Percentiles rank a stretch among this genome's conserved stretches.
phyloP scores from a whole-genome alignment of 2,113 vertebrate genomes.

The Echinops telfairi region DNA sequence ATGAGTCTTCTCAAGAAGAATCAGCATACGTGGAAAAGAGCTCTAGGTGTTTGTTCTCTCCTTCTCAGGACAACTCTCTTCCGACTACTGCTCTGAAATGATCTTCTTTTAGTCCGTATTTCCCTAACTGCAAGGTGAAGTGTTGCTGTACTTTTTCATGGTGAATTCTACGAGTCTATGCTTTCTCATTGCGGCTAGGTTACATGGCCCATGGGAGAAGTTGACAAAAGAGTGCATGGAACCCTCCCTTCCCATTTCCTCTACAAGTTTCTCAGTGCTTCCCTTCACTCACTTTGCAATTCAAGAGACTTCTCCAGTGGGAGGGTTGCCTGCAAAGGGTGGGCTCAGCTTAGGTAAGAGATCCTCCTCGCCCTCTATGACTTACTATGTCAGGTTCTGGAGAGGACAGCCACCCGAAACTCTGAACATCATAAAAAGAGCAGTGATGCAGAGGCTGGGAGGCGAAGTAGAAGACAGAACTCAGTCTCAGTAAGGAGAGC shows the following conservation, averaged over 20 bases:
- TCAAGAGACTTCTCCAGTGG: background rate
- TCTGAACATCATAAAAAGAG: background rate
- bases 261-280: background rate
- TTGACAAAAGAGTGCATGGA: background rate
- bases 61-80: background rate
- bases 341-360: background rate
- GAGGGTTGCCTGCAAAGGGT: background rate
- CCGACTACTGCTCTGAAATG: background rate
- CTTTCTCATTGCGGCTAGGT: background rate
- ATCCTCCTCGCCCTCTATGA: background rate
- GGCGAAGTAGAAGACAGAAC: background rate
- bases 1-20: background rate
- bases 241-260: background rate
- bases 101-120: constrained; percentile 26
- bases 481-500: background rate
- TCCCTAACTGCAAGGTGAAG: background rate
- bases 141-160: background rate
- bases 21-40: background rate
- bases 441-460: too few species aligned
- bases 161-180: background rate
- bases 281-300: constrained; percentile 19
- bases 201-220: background rate
- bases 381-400: background rate
- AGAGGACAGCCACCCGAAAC: constrained; percentile 23
- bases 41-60: background rate